A percentile compares a stretch with the other conserved stretches of the same genome.
These are phyloP conservation scores for Anadara kagoshimensis DNA, from an alignment of 1,140 invertebrate genomes.

Conservation along the genomic window DNA sequence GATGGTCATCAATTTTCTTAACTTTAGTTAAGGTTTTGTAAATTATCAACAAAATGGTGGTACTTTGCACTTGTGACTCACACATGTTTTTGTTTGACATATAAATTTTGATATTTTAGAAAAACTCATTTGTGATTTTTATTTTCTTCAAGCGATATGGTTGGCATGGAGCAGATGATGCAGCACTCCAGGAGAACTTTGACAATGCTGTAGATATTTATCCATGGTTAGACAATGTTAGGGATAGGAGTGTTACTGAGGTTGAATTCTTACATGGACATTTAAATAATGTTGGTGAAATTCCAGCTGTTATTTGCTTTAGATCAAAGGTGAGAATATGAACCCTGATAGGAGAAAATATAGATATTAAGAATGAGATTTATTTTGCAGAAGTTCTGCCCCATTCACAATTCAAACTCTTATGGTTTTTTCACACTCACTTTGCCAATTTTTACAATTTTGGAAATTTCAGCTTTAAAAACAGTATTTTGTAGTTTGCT, in stretches of 20 bases:
- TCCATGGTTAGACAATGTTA: conserved; percentile 59
- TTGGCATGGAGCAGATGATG: conserved; percentile 64
- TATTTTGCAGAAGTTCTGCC: too few relatives aligned
- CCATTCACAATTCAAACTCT: too few relatives aligned
- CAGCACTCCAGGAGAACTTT: conserved; percentile 63
- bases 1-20: too few relatives aligned
- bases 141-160: conserved; percentile 64
- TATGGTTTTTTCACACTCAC: too few relatives aligned
- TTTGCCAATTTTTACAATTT: too few relatives aligned
- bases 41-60: too few relatives aligned
- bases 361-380: too few relatives aligned
- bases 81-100: background rate
- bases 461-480: too few relatives aligned
- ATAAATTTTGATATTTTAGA: background rate
- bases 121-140: conserved; percentile 5
- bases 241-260: conserved; percentile 68
- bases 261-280: conserved; percentile 67
- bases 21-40: too few relatives aligned
- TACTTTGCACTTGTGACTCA: background rate
- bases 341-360: too few relatives aligned
- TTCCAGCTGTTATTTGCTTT: conserved; percentile 64
- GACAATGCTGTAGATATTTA: conserved; percentile 61
- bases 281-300: conserved; percentile 61
- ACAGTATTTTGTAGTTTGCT: too few relatives aligned
- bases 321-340: conserved; percentile 59